Evolutionary conservation across 2,113 vertebrate species (phyloP).

Genomic region (Melanotaenia duboulayi): DNA sequence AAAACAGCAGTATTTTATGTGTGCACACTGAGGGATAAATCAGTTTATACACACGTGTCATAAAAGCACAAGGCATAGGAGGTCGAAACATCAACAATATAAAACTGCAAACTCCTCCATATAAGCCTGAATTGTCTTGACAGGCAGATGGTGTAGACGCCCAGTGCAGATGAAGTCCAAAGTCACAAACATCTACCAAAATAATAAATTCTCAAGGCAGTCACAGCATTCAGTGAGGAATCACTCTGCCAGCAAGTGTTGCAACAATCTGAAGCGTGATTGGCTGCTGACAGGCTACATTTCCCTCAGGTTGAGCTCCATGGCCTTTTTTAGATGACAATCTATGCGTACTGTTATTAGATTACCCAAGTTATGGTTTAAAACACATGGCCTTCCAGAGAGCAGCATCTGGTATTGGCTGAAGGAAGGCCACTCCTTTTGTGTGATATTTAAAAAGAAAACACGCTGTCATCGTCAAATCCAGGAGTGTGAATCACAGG

Average conservation of each 20-base stretch:
- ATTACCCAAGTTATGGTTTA: constrained; percentile 59
- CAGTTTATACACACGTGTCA: constrained; percentile 28
- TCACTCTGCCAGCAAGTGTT: constrained; percentile 62
- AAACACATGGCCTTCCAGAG: constrained; percentile 55
- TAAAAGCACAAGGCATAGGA: constrained; percentile 33
- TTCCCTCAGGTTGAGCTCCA: constrained; percentile 64
- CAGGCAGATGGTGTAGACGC: constrained; percentile 57
- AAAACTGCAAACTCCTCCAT: constrained; percentile 26
- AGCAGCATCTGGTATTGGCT: constrained; percentile 31
- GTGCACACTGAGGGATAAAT: constrained; percentile 21
- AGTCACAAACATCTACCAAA: constrained; percentile 62
- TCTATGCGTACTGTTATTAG: constrained; percentile 63
- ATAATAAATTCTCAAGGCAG: constrained; percentile 63
- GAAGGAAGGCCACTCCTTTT: constrained; percentile 35
- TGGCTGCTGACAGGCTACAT: constrained; percentile 72
- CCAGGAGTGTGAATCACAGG: constrained; percentile 44
- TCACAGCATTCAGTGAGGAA: constrained; percentile 38
- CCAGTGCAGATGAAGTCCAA: constrained; percentile 58
- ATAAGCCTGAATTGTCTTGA: constrained; percentile 51
- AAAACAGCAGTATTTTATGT: constrained; percentile 46
- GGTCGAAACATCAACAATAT: constrained; percentile 28
- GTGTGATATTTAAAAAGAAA: constrained; percentile 41
- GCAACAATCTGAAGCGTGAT: constrained; percentile 61
- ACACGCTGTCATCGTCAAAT: constrained; percentile 23
- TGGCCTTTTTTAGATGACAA: constrained; percentile 54